A percentile compares a stretch with the other conserved stretches of the same genome.
These are phyloP conservation scores for Clusia tigrina DNA, from an alignment of 2,888 invertebrate species.

Conservation along the genomic window DNA sequence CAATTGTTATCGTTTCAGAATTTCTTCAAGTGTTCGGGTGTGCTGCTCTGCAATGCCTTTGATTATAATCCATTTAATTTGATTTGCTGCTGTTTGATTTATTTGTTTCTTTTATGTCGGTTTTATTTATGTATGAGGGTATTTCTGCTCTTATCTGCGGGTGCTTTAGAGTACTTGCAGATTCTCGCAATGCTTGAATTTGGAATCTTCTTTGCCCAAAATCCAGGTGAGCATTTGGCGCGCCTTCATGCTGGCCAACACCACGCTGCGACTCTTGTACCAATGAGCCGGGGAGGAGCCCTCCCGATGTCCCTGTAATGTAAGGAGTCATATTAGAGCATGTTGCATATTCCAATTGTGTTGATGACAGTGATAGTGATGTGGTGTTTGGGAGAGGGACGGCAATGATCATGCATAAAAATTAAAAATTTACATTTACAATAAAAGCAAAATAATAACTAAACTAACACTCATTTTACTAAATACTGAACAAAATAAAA, in stretches of 20 bases:
- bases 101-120: neutral
- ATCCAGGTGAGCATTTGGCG: constrained; percentile 92
- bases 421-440: no score
- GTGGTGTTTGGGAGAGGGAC: no score
- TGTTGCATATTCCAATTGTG: neutral
- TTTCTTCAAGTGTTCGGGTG: neutral
- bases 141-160: constrained; percentile 4
- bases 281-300: constrained; percentile 73
- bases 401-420: no score
- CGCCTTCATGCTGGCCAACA: constrained; percentile 88
- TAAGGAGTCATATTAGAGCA: neutral
- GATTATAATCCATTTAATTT: neutral
- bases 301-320: constrained; percentile 61
- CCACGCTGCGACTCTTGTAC: constrained; percentile 86
- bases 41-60: neutral
- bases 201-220: constrained; percentile 88
- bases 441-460: no score
- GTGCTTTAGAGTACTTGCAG: constrained; percentile 81
- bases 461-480: no score
- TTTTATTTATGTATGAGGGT: neutral
- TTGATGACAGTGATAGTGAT: no score
- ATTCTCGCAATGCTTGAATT: constrained; percentile 92
- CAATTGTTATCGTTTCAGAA: no score
- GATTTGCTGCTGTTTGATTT: neutral
- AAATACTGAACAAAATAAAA: no score